Base-by-base conservation (phyloP, 1,140 invertebrate species). In the Andricus grossulariae region DNA sequence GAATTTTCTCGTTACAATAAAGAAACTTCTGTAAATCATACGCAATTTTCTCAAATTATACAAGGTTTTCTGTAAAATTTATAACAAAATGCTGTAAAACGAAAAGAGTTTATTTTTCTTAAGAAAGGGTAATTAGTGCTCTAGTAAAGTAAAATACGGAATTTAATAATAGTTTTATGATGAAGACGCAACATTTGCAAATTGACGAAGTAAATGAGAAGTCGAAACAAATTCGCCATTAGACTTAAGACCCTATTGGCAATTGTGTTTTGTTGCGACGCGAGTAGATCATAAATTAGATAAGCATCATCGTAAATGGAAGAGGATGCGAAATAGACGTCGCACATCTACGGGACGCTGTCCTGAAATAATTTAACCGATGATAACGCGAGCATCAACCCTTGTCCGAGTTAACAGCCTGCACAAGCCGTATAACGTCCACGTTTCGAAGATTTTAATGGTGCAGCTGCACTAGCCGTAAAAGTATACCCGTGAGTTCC, bases 401-500 rank as follows among this genome's bases (percentile, higher is more conserved):
- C 60, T 66, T 32, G 15, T 39, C 39, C 6, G 60, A 66, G 60
- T 66, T 66, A 66, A 66, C 60, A 66, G 60, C 60, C 60, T 66
- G 60, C 60, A 66, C 60, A 25, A 66, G 60, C 60, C 25, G 25
- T 66, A 66, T 66, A 66, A 39, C 25, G 60, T 66, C 60, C n/a
- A 66, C 60, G 60, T 66, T 66, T 66, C 60, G 60, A 66, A 66
- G 60, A 66, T 66, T 66, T 66, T 66, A 66, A 66, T 66, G 60
- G 25, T 66, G 21, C 60, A 66, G 60, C 60, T 66, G 60, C 60
- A 39, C 60, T 66, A 25, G 60, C 60, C 60, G 60, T 66, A 66
- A 66, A 66, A 66, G 60, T 66, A 66, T 66, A 32, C 60, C 15
- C 16, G 60, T 39, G 15, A 45, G 25, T 66, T 66, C 15, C 13